phyloP scores from a whole-genome alignment of 2,113 vertebrate genomes.

The Istiophorus platypterus region DNA sequence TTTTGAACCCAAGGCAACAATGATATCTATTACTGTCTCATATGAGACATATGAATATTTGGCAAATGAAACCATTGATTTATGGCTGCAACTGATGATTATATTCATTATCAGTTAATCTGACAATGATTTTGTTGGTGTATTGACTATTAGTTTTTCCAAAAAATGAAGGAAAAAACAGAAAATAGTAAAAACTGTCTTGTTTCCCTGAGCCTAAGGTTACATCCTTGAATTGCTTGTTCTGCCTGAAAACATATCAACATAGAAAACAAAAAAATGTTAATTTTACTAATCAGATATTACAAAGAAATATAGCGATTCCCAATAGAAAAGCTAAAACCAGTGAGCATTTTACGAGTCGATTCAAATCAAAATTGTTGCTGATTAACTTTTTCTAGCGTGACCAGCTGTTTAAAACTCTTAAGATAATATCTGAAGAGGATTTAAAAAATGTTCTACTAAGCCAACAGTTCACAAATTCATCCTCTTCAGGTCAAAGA shows the following conservation, averaged over 20 bases:
- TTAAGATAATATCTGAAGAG: slow-evolving; percentile 21
- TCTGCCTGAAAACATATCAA: neutral
- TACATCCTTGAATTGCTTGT: neutral
- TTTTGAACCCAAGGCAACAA: slow-evolving; percentile 31
- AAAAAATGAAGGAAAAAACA: neutral
- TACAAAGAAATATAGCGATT: neutral
- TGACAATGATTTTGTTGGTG: neutral
- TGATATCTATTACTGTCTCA: slow-evolving; percentile 39
- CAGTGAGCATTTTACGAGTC: neutral
- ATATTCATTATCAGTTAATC: neutral
- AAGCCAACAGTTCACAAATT: slow-evolving; percentile 26
- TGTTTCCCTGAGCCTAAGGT: too few relatives aligned
- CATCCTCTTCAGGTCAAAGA: slow-evolving; percentile 38
- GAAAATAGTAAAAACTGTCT: neutral
- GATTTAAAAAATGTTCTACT: slow-evolving; percentile 10
- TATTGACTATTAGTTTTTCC: neutral
- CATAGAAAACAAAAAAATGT: neutral
- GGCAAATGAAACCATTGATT: slow-evolving; percentile 63
- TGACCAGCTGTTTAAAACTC: slow-evolving; percentile 29
- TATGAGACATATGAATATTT: slow-evolving; percentile 63
- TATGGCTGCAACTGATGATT: neutral
- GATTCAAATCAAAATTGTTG: neutral
- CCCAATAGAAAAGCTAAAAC: neutral
- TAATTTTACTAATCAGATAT: neutral
- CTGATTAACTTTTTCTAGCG: neutral